Base-by-base conservation (phyloP, 2,113 vertebrate species). In the Megalops atlanticus region DNA sequence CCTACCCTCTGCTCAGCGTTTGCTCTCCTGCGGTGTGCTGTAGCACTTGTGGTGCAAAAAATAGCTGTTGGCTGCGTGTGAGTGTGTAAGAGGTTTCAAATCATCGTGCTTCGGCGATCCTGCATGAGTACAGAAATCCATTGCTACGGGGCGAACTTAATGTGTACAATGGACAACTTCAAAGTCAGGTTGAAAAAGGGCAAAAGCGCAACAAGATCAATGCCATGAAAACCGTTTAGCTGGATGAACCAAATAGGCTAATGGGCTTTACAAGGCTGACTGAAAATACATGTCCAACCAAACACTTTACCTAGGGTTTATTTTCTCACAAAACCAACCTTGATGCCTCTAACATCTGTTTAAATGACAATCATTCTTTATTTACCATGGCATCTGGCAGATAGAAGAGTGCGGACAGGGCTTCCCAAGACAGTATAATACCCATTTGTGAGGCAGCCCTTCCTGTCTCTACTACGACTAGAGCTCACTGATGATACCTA, bases 401-500 rank as follows among this genome's bases (percentile, higher is more conserved):
- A 16, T 54, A 36, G 31, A 1, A 54, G 54, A 18, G 72, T 45
- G 12, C 45, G 24, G 72, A 18, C 69, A 49, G 38, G 10, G 8
- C 31, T n/a, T 16, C 64, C 64, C n/a, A n/a, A n/a, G n/a, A n/a
- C n/a, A n/a, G n/a, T n/a, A n/a, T n/a, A n/a, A n/a, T 11, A n/a
- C 3, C 14, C 52, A 18, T 58, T 58, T n/a, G 3, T 58, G 14
- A 6, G 6, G 35, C 18, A 15, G 35, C 33, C 6, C 33, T 43
- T 72, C 31, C 38, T 24, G 24, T 74, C 78, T 47, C 33, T n/a
- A 49, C 2, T 52, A 75, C 27, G 58, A 83, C 84, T 77, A 73
- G 77, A 33, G 69, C 79, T 47, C 71, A 81, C 38, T 33, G 80
- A 41, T 68, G 81, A 83, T 45, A 83, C 79, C 71, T 78, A 40